These are phyloP conservation scores for Pyrrhia umbra DNA, from an alignment of 2,888 invertebrate genomes.

Conservation along the genomic window DNA sequence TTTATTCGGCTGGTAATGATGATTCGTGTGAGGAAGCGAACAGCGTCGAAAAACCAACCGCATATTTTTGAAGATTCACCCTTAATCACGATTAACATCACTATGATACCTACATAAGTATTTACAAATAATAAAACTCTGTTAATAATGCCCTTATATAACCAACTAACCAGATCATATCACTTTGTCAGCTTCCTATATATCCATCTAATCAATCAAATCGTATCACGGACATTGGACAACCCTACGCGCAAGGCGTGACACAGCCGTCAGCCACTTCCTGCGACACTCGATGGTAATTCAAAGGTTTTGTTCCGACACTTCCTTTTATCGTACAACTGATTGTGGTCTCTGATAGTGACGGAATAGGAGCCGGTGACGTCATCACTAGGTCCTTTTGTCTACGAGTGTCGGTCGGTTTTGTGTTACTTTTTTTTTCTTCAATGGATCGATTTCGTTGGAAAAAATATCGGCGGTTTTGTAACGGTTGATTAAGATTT, in stretches of 20 bases:
- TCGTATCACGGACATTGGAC: slow-evolving; percentile 7
- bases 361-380: slow-evolving; percentile 44
- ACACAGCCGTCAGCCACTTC: slow-evolving; percentile 55
- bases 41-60: no score
- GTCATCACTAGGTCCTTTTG: slow-evolving; percentile 34
- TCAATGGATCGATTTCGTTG: slow-evolving; percentile 18
- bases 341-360: slow-evolving; percentile 56
- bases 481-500: not conserved
- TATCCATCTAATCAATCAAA: slow-evolving; percentile 15
- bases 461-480: slow-evolving; percentile 27
- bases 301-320: slow-evolving; percentile 38
- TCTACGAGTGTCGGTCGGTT: slow-evolving; percentile 25
- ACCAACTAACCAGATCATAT: slow-evolving; percentile 1
- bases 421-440: slow-evolving; percentile 2
- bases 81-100: no score
- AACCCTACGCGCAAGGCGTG: slow-evolving; percentile 56
- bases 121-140: no score
- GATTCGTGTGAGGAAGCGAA: no score
- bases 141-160: not conserved
- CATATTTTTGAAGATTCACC: no score
- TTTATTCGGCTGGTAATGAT: no score
- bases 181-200: slow-evolving; percentile 25
- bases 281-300: slow-evolving; percentile 47
- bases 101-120: no score
- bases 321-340: slow-evolving; percentile 55